Conservation (phyloP, 2,888 invertebrate species). For the Dryobotodes eremita region DNA sequence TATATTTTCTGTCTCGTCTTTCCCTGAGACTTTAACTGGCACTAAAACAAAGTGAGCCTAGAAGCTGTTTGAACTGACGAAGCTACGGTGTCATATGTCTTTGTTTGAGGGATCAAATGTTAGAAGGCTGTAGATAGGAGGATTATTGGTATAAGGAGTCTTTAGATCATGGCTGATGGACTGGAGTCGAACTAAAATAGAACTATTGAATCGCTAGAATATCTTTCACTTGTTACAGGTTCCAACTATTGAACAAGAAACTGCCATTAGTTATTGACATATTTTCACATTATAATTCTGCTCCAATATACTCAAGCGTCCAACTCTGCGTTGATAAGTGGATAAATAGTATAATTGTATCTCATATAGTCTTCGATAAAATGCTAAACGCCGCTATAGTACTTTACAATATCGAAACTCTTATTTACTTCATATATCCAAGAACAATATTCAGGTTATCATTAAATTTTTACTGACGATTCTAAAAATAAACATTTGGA, state of each 20-base stretch:
- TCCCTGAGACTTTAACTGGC: conserved; percentile 67
- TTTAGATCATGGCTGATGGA: neutral
- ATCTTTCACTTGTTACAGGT: neutral
- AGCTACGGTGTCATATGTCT: conserved; percentile 75
- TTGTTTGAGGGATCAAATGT: conserved; percentile 69
- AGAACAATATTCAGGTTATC: neutral
- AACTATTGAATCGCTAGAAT: neutral
- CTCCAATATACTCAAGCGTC: neutral
- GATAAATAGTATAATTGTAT: neutral
- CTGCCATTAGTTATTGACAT: neutral
- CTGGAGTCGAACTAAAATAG: neutral
- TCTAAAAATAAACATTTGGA: neutral
- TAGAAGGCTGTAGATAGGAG: conserved; percentile 39
- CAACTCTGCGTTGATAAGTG: neutral
- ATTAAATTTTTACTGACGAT: neutral
- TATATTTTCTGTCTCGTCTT: conserved; percentile 68
- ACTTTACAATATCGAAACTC: neutral
- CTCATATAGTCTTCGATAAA: neutral
- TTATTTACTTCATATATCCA: neutral
- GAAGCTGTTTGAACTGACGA: conserved; percentile 62
- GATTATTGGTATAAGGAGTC: conserved; percentile 24
- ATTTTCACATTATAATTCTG: neutral
- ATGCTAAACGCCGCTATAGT: neutral
- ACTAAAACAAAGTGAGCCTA: conserved; percentile 73
- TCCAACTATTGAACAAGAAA: neutral